phyloP scores from a whole-genome alignment of 2,797 vertebrate genomes.

The Sebastes ruberrimus region DNA sequence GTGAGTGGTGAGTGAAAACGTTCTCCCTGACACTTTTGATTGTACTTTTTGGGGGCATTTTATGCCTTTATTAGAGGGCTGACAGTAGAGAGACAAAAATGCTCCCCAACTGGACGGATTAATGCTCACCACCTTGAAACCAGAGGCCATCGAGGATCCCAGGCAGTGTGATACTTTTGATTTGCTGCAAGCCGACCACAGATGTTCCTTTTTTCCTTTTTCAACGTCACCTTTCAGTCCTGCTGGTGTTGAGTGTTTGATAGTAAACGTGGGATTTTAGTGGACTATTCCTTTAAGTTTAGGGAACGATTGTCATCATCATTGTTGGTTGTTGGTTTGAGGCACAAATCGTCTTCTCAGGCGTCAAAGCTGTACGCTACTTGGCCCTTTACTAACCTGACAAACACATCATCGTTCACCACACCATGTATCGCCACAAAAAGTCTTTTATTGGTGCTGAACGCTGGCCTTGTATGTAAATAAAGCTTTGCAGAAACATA shows the following conservation, averaged over 20 bases:
- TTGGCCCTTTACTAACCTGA: not conserved
- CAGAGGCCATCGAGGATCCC: not conserved
- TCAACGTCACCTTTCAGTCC: not conserved
- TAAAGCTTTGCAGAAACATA: not conserved
- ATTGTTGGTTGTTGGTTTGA: not conserved
- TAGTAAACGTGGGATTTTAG: not conserved
- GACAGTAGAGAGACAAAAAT: not conserved
- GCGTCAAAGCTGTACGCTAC: not conserved
- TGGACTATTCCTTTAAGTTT: not conserved
- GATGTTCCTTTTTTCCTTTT: too few relatives aligned
- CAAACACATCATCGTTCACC: not conserved
- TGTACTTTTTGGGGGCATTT: not conserved
- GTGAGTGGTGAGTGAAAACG: not conserved
- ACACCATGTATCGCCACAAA: not conserved
- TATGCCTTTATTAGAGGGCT: not conserved
- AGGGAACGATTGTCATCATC: not conserved
- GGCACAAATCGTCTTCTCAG: too few relatives aligned
- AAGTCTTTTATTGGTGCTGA: not conserved
- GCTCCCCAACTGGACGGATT: not conserved
- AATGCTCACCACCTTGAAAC: not conserved
- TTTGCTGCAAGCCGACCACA: not conserved
- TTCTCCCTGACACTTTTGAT: not conserved
- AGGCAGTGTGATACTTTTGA: not conserved
- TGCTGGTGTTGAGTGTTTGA: not conserved
- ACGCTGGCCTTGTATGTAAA: not conserved